A percentile compares a stretch with the other conserved stretches of the same genome.
phyloP scores from a whole-genome alignment of 2,888 invertebrate genomes.

The Trichopria drosophilae region DNA sequence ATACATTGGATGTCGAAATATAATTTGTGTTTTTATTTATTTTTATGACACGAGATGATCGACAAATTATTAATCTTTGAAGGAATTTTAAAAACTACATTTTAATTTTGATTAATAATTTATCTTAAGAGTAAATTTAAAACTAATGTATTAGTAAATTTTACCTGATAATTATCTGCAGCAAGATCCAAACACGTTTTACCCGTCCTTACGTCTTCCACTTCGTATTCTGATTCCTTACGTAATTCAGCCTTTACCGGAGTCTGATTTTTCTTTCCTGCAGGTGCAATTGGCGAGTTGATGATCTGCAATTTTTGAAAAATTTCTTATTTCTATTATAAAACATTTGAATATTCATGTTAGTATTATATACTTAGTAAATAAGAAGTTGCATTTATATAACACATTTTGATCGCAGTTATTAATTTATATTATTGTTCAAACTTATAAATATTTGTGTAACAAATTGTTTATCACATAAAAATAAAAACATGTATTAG shows the following conservation, averaged over 20 bases:
- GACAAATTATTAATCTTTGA: too few relatives aligned
- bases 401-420: too few relatives aligned
- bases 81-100: neutral
- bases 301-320: neutral
- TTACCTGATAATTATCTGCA: slow-evolving; percentile 50
- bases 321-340: neutral
- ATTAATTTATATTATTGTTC: too few relatives aligned
- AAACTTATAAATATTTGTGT: too few relatives aligned
- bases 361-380: neutral
- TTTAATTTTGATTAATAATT: neutral
- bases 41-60: too few relatives aligned
- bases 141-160: slow-evolving; percentile 15
- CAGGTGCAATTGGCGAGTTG: neutral
- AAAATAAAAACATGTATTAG: too few relatives aligned
- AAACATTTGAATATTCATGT: neutral
- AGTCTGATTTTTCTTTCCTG: neutral
- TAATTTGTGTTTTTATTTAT: too few relatives aligned
- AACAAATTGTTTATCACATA: too few relatives aligned
- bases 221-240: slow-evolving; percentile 49
- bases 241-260: slow-evolving; percentile 19
- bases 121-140: slow-evolving; percentile 28
- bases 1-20: too few relatives aligned
- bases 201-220: slow-evolving; percentile 43
- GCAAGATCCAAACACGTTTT: slow-evolving; percentile 58
- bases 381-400: too few relatives aligned